Evolutionary conservation across 2,113 vertebrate species (phyloP).

Genomic region (Capricornis sumatraensis): DNA sequence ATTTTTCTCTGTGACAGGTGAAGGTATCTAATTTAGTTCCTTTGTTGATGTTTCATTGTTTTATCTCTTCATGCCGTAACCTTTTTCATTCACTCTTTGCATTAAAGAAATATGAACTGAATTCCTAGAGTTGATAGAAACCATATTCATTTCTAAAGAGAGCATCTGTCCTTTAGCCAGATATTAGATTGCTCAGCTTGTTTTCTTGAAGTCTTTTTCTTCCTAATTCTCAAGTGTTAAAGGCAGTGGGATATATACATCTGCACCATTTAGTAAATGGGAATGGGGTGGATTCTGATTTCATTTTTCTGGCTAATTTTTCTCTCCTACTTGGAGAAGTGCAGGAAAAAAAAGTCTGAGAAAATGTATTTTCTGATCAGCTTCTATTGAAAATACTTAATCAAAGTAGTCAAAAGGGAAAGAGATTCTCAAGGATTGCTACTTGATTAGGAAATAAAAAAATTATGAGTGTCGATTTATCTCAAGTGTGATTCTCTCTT

Average conservation of each 20-base stretch:
- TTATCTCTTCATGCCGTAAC: background rate
- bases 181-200: background rate
- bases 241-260: background rate
- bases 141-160: background rate
- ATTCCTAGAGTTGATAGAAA: background rate
- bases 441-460: constrained; percentile 16
- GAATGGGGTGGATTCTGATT: background rate
- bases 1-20: constrained; percentile 16
- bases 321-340: background rate
- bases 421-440: background rate
- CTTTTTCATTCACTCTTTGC: background rate
- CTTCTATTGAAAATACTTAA: constrained; percentile 2
- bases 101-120: constrained; percentile 20
- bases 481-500: background rate
- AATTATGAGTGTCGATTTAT: background rate
- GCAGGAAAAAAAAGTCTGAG: background rate
- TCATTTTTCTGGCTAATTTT: constrained; percentile 14
- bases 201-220: background rate
- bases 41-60: background rate
- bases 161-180: background rate
- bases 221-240: background rate
- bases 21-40: background rate
- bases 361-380: constrained; percentile 13
- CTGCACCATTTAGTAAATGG: background rate
- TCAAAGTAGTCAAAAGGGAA: background rate